Evolutionary conservation across 2,113 vertebrate genomes (phyloP).

Genomic region (Lanius ludovicianus): DNA sequence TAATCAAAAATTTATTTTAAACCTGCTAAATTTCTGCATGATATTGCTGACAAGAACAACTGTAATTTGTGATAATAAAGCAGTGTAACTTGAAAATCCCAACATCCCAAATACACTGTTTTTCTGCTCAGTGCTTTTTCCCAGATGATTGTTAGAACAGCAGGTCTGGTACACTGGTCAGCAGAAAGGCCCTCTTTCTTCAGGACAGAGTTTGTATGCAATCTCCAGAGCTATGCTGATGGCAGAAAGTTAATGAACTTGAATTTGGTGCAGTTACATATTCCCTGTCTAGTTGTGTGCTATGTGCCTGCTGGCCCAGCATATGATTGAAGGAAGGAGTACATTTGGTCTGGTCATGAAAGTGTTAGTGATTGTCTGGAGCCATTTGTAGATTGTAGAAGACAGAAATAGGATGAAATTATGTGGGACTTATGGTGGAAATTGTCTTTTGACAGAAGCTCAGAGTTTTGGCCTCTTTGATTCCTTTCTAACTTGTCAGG

Average conservation of each 20-base stretch:
- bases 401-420: not conserved
- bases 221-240: not conserved
- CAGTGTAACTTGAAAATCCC: not conserved
- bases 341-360: not conserved
- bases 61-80: not conserved
- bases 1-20: not conserved
- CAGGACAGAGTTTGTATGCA: not conserved
- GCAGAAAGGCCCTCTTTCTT: not conserved
- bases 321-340: not conserved
- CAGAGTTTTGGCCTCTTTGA: not conserved
- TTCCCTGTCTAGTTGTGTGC: not conserved
- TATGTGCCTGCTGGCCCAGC: not conserved
- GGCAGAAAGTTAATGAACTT: not conserved
- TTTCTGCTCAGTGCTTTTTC: not conserved
- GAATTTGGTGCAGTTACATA: not conserved
- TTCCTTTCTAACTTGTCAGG: not conserved
- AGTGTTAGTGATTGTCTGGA: not conserved
- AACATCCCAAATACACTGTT: not conserved
- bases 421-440: not conserved
- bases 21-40: not conserved
- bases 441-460: not conserved
- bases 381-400: not conserved
- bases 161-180: not conserved
- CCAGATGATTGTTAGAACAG: not conserved
- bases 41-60: not conserved